These are phyloP conservation scores for Neodiprion virginianus DNA, from an alignment of 1,140 invertebrate species.

Conservation along the genomic window DNA sequence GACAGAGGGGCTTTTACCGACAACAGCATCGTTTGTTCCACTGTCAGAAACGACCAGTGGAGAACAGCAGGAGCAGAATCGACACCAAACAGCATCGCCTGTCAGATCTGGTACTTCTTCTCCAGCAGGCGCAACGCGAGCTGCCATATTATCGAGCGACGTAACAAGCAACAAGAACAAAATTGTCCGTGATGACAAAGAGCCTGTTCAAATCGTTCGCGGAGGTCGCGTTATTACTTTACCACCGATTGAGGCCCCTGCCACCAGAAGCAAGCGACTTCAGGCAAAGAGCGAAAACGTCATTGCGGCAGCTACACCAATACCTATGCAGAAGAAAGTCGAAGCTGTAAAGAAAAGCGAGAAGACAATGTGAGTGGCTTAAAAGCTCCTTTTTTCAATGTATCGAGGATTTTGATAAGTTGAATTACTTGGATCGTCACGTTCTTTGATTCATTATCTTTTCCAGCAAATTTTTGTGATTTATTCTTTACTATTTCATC, in stretches of 20 bases:
- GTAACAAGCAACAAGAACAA: neutral
- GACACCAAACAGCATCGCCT: slow-evolving; percentile 12
- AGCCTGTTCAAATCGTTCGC: slow-evolving; percentile 73
- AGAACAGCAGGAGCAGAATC: slow-evolving; percentile 25
- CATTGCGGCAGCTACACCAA: neutral
- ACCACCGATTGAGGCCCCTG: slow-evolving; percentile 81
- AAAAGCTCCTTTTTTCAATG: neutral
- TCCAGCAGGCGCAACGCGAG: slow-evolving; percentile 26
- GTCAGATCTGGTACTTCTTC: slow-evolving; percentile 31
- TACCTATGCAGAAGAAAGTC: slow-evolving; percentile 19
- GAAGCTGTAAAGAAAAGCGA: slow-evolving; percentile 32
- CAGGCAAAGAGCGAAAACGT: slow-evolving; percentile 48
- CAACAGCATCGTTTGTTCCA: slow-evolving; percentile 25
- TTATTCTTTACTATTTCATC: too few species aligned
- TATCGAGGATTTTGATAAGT: neutral
- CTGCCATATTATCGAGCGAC: neutral
- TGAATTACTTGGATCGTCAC: too few species aligned
- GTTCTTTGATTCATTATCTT: too few species aligned
- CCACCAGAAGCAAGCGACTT: slow-evolving; percentile 66
- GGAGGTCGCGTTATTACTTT: slow-evolving; percentile 77
- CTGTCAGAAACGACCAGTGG: slow-evolving; percentile 31
- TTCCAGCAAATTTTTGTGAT: too few species aligned
- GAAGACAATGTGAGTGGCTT: slow-evolving; percentile 27
- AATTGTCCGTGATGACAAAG: slow-evolving; percentile 54
- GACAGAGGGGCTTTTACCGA: slow-evolving; percentile 33